Evolutionary conservation across 2,113 vertebrate genomes (phyloP).

Genomic region (Clarias batrachus): DNA sequence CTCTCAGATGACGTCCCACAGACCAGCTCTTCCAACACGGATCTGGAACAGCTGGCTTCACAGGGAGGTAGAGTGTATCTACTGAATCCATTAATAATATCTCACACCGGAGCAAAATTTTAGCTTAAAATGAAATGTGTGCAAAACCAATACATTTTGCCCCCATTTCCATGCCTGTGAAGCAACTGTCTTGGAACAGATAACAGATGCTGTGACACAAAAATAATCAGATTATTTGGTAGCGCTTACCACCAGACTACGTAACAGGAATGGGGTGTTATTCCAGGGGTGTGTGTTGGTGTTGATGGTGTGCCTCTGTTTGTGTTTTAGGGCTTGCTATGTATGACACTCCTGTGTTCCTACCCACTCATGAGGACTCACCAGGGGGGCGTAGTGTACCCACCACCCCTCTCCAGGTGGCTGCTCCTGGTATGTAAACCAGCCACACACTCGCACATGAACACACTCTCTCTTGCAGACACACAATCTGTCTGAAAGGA

Average conservation of each 20-base stretch:
- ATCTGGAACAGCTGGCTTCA: slow-evolving; percentile 91
- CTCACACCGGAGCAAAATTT: too few species aligned
- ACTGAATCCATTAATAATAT: background rate
- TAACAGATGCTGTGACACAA: background rate
- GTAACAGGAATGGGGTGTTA: background rate
- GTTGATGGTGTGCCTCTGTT: background rate
- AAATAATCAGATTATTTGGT: background rate
- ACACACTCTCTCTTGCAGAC: background rate
- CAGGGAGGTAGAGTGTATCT: slow-evolving; percentile 82
- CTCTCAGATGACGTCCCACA: slow-evolving; percentile 87
- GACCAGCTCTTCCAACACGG: slow-evolving; percentile 88
- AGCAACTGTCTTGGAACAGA: background rate
- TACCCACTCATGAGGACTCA: slow-evolving; percentile 86
- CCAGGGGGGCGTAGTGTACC: slow-evolving; percentile 89
- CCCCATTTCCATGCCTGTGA: background rate
- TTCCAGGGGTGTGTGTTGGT: background rate
- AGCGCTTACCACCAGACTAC: background rate
- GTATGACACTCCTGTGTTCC: slow-evolving; percentile 88
- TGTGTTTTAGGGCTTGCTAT: slow-evolving; percentile 82
- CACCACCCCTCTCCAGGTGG: slow-evolving; percentile 84
- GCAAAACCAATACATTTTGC: background rate
- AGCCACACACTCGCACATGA: background rate
- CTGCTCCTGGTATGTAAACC: slow-evolving; percentile 76
- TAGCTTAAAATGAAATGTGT: background rate
- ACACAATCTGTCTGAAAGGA: background rate